Conservation (phyloP, 2,888 invertebrate genomes). For the Pseudoips prasinana region DNA sequence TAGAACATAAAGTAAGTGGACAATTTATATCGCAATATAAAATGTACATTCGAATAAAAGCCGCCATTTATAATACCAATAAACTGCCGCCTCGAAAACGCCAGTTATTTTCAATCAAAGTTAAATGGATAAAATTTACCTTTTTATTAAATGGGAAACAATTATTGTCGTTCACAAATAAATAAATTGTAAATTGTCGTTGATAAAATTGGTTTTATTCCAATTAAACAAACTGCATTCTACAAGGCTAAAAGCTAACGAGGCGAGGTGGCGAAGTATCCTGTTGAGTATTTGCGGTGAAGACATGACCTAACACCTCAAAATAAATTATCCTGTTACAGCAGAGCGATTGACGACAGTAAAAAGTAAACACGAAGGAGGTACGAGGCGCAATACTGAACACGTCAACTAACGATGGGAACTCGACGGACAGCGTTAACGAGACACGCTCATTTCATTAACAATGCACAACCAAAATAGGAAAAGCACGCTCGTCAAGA, state of each 20-base stretch:
- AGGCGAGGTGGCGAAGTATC: constrained; percentile 2
- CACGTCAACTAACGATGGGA: constrained; percentile 40
- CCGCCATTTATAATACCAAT: not conserved
- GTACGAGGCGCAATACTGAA: constrained; percentile 17
- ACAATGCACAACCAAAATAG: constrained; percentile 73
- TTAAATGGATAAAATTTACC: not conserved
- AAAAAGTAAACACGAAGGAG: constrained; percentile 14
- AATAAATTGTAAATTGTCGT: not conserved
- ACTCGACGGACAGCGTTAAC: constrained; percentile 43
- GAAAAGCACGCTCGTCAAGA: constrained; percentile 70
- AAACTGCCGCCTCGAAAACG: no score
- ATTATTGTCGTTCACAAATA: not conserved
- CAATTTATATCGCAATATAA: constrained; percentile 8
- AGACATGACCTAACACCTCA: constrained; percentile 11
- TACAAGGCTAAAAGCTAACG: constrained; percentile 9
- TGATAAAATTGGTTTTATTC: not conserved
- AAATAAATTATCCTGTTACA: constrained; percentile 21
- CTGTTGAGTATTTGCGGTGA: constrained; percentile 11
- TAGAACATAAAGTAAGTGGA: constrained; percentile 10
- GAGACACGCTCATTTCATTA: constrained; percentile 56
- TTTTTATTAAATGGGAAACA: constrained; percentile 9
- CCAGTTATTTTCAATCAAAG: no score
- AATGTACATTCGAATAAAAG: not conserved
- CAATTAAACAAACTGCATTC: constrained; percentile 9
- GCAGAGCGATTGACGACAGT: constrained; percentile 2